phyloP scores from a whole-genome alignment of 1,140 invertebrate genomes.

The Olivierus martensii region DNA sequence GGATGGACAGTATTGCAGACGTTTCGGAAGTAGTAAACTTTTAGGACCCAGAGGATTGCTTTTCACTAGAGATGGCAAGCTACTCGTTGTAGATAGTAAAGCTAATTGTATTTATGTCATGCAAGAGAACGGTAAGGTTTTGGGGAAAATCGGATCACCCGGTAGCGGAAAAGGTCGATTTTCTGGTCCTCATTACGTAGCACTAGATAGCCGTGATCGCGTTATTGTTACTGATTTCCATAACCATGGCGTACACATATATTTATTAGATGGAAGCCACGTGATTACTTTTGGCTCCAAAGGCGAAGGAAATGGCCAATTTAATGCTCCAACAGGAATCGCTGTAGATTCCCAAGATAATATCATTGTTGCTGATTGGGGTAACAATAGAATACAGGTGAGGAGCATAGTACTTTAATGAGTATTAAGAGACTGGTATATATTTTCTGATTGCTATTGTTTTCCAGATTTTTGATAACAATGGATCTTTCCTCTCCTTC shows the following conservation, averaged over 20 bases:
- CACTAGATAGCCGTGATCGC: slow-evolving; percentile 35
- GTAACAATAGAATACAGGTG: slow-evolving; percentile 42
- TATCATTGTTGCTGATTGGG: slow-evolving; percentile 47
- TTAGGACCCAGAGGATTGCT: slow-evolving; percentile 47
- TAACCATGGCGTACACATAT: slow-evolving; percentile 60
- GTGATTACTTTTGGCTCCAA: slow-evolving; percentile 33
- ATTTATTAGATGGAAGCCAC: slow-evolving; percentile 32
- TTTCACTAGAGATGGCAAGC: slow-evolving; percentile 70
- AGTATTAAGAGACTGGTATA: background rate
- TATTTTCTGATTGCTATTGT: background rate
- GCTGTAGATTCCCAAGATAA: slow-evolving; percentile 41
- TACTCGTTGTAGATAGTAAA: slow-evolving; percentile 52
- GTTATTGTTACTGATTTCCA: slow-evolving; percentile 67
- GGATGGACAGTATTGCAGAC: slow-evolving; percentile 37
- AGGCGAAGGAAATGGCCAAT: slow-evolving; percentile 35
- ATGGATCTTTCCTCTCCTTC: slow-evolving; percentile 39
- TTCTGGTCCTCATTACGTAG: slow-evolving; percentile 43
- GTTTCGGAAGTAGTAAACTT: slow-evolving; percentile 39
- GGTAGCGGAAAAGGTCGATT: slow-evolving; percentile 34
- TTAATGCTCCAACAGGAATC: slow-evolving; percentile 44
- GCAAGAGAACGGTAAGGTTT: slow-evolving; percentile 35
- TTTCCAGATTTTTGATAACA: slow-evolving; percentile 40
- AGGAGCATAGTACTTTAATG: background rate
- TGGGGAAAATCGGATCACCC: slow-evolving; percentile 28
- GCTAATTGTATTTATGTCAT: slow-evolving; percentile 39